Evolutionary conservation across 2,113 vertebrate species (phyloP), one percentile per base, ranked within the genome.

Genomic region (Mus spicilegus): DNA sequence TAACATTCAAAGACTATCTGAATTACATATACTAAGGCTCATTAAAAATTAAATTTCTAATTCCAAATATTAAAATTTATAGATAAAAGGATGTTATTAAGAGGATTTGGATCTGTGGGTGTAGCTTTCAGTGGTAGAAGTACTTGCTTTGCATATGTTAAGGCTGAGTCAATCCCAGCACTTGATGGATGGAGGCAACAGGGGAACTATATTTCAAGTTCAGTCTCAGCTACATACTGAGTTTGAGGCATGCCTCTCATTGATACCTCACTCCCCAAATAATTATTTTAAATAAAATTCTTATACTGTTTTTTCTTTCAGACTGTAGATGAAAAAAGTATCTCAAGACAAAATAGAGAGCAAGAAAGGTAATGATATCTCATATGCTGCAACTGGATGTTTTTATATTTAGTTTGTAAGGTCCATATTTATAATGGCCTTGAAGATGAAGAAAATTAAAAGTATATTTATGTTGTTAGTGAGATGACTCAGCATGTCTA

Each of bases 351-450:
- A 75, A 95, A 26, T 96, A 97, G 98, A 93, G 98, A 98, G 95
- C 95, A 98, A 97, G 98, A 98, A 98, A 99, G 99, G 99, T 99
- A 99, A 96, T 91, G 39, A 67, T 33, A 88, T 87, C 89, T 89
- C 11, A 63, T 73, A 63, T 73, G 58, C 20, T 73, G 58, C 24
- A 80, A 30, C 61, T 72, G 8, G 61, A 72, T 46, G 42, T 96
- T 14, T 96, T 87, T 46, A 7, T 89, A n/a, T 92, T 70, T 95
- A 90, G 82, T 80, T 76, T 90, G 94, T 94, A 28, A 97, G 7
- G 11, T 85, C 7, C 93, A 0, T 80, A 3, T 90, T 92, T 93
- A 93, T 63, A 93, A 65, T n/a, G 36, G 8, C 11, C 95, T 54
- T 90, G 51, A 56, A 94, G 30, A 88, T 95, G 76, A 95, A 85